A percentile compares a stretch with the other conserved stretches of the same genome.
phyloP scores from a whole-genome alignment of 1,140 invertebrate genomes.

The Odontomachus brunneus region DNA sequence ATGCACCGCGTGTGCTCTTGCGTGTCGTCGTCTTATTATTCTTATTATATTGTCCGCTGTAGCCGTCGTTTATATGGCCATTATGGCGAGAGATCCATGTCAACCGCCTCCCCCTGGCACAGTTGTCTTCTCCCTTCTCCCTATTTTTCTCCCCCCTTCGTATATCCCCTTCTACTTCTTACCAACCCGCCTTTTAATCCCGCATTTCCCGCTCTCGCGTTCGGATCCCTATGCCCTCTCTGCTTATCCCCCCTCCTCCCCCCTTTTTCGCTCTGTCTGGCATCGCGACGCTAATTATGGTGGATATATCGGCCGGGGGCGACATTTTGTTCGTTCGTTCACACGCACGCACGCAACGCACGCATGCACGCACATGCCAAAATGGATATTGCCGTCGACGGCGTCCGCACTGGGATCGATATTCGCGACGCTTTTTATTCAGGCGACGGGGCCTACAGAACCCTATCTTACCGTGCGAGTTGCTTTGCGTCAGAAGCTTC shows the following conservation, averaged over 20 bases:
- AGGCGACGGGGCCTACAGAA: constrained; percentile 25
- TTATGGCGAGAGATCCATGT: constrained; percentile 78
- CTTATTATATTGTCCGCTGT: constrained; percentile 5
- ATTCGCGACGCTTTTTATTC: constrained; percentile 53
- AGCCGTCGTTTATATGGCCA: constrained; percentile 66
- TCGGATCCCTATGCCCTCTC: constrained; percentile 36
- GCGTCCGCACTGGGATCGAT: constrained; percentile 67
- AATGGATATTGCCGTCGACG: constrained; percentile 74
- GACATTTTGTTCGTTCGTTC: constrained; percentile 83
- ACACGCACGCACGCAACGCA: constrained; percentile 5
- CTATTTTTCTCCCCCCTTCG: constrained; percentile 61
- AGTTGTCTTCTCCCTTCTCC: constrained; percentile 72
- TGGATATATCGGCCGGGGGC: constrained; percentile 76
- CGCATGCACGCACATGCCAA: constrained; percentile 68
- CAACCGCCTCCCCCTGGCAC: constrained; percentile 73
- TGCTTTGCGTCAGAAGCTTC: background rate
- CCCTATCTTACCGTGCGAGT: constrained; percentile 64
- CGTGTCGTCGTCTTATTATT: constrained; percentile 67
- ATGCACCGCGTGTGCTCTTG: constrained; percentile 70
- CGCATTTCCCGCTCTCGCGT: constrained; percentile 70
- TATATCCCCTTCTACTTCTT: constrained; percentile 39
- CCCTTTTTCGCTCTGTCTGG: constrained; percentile 43
- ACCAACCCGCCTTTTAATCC: constrained; percentile 67
- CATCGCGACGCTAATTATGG: constrained; percentile 81
- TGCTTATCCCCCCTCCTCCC: constrained; percentile 33